phyloP scores from a whole-genome alignment of 2,888 invertebrate species.

The Taenaris catops region DNA sequence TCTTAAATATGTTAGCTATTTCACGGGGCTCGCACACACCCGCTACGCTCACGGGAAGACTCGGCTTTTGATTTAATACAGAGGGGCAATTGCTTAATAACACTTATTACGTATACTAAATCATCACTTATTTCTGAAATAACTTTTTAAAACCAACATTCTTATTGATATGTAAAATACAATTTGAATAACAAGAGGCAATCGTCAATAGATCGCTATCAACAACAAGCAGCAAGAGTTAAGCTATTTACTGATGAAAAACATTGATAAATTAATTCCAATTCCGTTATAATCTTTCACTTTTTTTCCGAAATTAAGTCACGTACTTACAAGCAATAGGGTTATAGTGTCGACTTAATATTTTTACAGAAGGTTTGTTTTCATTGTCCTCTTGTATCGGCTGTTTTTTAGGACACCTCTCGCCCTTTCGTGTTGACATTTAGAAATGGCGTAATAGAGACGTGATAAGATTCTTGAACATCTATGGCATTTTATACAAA shows the following conservation, averaged over 20 bases:
- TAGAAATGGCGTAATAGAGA: slow-evolving; percentile 17
- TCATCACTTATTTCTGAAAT: too few relatives aligned
- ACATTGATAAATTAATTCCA: slow-evolving; percentile 14
- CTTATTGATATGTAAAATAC: too few relatives aligned
- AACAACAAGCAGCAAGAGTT: too few relatives aligned
- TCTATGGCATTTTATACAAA: slow-evolving; percentile 16
- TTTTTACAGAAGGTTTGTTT: slow-evolving; percentile 1
- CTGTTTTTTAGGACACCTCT: slow-evolving; percentile 11
- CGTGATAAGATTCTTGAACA: slow-evolving; percentile 25
- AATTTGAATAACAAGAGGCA: too few relatives aligned
- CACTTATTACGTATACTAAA: too few relatives aligned
- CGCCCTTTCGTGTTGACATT: slow-evolving; percentile 23
- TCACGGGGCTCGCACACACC: too few relatives aligned
- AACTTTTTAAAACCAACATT: too few relatives aligned
- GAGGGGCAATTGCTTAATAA: too few relatives aligned
- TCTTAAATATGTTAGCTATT: too few relatives aligned
- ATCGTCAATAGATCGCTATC: too few relatives aligned
- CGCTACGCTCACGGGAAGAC: too few relatives aligned
- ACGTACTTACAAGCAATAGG: slow-evolving; percentile 13
- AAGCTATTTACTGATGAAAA: slow-evolving; percentile 13
- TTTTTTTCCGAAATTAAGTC: slow-evolving; percentile 16
- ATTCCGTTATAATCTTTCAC: slow-evolving; percentile 1
- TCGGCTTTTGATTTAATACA: too few relatives aligned
- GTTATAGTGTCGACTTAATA: slow-evolving; percentile 10
- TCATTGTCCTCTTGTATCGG: slow-evolving; percentile 6